Evolutionary conservation across 2,113 vertebrate species (phyloP).

Genomic region (Micronycteris hirsuta): DNA sequence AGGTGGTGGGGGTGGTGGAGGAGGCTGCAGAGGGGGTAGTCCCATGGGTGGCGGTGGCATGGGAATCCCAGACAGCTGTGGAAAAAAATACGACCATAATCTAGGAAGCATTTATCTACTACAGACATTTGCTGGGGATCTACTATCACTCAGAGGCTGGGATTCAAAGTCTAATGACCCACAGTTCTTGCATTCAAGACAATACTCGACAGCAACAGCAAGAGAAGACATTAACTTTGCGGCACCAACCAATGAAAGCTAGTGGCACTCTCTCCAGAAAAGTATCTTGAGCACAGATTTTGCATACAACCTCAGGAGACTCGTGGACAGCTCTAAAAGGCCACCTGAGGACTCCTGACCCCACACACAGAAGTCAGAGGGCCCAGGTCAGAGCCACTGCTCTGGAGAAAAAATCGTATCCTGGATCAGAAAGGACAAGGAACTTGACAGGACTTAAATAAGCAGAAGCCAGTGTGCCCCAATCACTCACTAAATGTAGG

Average conservation of each 20-base stretch:
- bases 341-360: not conserved
- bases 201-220: not conserved
- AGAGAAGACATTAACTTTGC: not conserved
- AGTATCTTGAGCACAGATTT: not conserved
- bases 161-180: not conserved
- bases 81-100: constrained; percentile 70
- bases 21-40: constrained; percentile 83
- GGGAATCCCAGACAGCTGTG: constrained; percentile 75
- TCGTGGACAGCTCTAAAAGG: not conserved
- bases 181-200: not conserved
- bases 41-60: constrained; percentile 77
- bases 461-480: not conserved
- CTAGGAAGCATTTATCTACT: not conserved
- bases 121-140: not conserved
- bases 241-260: not conserved
- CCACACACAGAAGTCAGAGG: not conserved
- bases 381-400: not conserved
- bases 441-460: not conserved
- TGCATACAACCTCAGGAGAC: not conserved
- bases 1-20: constrained; percentile 79
- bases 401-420: not conserved
- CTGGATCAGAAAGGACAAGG: not conserved
- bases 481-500: not conserved
- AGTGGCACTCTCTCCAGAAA: not conserved
- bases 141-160: not conserved